Evolutionary conservation across 2,113 vertebrate genomes (phyloP), one percentile per base, ranked within the genome.

Genomic region (Malurus alboscapulatus): DNA sequence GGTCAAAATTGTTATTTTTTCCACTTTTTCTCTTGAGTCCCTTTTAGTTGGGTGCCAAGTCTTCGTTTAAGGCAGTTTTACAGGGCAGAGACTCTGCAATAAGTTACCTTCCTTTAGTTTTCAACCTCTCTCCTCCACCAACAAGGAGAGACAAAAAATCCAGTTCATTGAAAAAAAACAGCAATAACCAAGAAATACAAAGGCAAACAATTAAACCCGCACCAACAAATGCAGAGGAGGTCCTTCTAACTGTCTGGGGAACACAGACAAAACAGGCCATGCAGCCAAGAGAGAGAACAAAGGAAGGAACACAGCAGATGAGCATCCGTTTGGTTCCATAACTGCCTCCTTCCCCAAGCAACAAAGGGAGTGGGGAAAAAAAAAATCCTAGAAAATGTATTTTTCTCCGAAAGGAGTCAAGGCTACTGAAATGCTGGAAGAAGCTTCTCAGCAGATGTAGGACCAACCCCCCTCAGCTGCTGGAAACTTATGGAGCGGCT

Each of bases 201-300:
- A 58, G 16, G 30, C 30, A 58, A 50, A 58, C 13, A 57, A 7
- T 42, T 58, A 30, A 75, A 76, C 25, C 25, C 20, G 50, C 36
- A 44, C 11, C 9, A 21, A 32, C 11, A 51, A 76, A 36, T 51
- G 53, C 20, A 30, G 44, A 85, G 21, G 14, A 51, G 14, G 21
- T 44, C 45, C 17, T 21, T 15, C 1, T 0, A 12, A 44, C 2
- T 75, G 36, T 36, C 14, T 1, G 0, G 17, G 36, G 20, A 67
- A 17, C 30, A 66, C 14, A 58, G 29, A 50, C 16, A 21, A 29
- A 44, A 17, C 6, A 13, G 17, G 6, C 36, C 21, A 26, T 15
- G 17, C 1, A 9, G 72, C 26, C 53, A 51, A 22, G 26, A 51
- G 4, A 7, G 15, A 27, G 36, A 2, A 30, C 17, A 26, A 51